Evolutionary conservation across 2,888 invertebrate genomes (phyloP), one percentile per base, ranked within the genome.

Genomic region (Brachylomia viminalis): DNA sequence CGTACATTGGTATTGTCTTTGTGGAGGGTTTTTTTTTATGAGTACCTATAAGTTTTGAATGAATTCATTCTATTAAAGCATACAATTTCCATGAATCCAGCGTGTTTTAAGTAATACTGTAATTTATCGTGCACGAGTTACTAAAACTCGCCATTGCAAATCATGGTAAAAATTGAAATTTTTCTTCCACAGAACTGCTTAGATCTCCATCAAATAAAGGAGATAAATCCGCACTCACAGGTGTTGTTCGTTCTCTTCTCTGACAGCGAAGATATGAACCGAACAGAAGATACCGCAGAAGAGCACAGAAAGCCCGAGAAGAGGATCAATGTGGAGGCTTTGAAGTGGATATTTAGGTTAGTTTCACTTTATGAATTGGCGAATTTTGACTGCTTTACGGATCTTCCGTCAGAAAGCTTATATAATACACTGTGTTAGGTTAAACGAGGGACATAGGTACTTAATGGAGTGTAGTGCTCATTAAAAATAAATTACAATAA

Each of bases 131-230:
- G 20, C 30, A 20, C 10, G 10, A 10, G 5, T 23, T 23, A 33
- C 13, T 23, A 23, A 33, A 13, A 33, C 59, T 33, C n/a, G n/a
- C n/a, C n/a, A n/a, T n/a, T n/a, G n/a, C n/a, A n/a, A n/a, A n/a
- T n/a, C n/a, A n/a, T n/a, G n/a, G n/a, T n/a, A n/a, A n/a, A n/a
- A n/a, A n/a, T n/a, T n/a, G n/a, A n/a, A n/a, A n/a, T 20, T 49
- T 38, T 13, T 0, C 2, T n/a, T 71, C 91, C 90, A 47, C 92
- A 97, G 97, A 96, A 95, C 83, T 95, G 96, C 84, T 90, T 96
- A n/a, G 96, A 97, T 80, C 93, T 97, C 8, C 94, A 95, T 73
- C 97, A 96, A 86, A 90, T 95, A 33, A 96, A 95, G 69, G 95
- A 96, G 69, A 84, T 96, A 33, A 93, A 95, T 82, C 91, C 94